Percentiles rank a stretch among this genome's conserved stretches.
phyloP scores from a whole-genome alignment of 2,888 invertebrate species.

The Mesoligia furuncula region DNA sequence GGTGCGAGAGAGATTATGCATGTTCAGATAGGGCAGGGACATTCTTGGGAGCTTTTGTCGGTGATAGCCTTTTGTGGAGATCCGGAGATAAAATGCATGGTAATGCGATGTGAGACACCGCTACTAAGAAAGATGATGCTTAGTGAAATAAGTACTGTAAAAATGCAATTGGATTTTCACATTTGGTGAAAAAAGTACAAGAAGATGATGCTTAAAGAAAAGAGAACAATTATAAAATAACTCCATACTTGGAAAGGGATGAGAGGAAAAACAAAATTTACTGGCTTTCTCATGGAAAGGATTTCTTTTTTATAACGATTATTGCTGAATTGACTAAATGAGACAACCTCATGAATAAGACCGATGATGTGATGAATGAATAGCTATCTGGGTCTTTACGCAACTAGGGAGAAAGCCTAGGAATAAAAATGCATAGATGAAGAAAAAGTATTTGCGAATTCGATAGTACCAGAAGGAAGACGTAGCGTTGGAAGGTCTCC shows the following conservation, averaged over 20 bases:
- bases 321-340: not conserved
- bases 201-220: not conserved
- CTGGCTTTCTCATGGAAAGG: not conserved
- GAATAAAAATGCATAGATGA: not conserved
- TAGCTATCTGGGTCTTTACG: not conserved
- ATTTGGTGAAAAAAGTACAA: not conserved
- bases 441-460: not conserved
- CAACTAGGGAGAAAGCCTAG: not conserved
- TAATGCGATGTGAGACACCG: not conserved
- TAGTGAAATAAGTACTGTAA: no score
- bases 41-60: constrained; percentile 42
- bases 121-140: constrained; percentile 9
- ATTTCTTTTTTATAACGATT: not conserved
- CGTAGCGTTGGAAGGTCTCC: not conserved
- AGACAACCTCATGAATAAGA: not conserved
- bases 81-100: constrained; percentile 11
- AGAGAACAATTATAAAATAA: not conserved
- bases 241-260: not conserved
- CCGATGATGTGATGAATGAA: not conserved
- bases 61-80: constrained; percentile 23
- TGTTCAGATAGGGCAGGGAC: constrained; percentile 52
- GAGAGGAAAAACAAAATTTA: not conserved
- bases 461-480: not conserved
- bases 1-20: constrained; percentile 73
- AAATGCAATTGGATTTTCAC: not conserved